These are phyloP conservation scores for Corythucha ciliata DNA, from an alignment of 2,888 invertebrate species.

Conservation along the genomic window DNA sequence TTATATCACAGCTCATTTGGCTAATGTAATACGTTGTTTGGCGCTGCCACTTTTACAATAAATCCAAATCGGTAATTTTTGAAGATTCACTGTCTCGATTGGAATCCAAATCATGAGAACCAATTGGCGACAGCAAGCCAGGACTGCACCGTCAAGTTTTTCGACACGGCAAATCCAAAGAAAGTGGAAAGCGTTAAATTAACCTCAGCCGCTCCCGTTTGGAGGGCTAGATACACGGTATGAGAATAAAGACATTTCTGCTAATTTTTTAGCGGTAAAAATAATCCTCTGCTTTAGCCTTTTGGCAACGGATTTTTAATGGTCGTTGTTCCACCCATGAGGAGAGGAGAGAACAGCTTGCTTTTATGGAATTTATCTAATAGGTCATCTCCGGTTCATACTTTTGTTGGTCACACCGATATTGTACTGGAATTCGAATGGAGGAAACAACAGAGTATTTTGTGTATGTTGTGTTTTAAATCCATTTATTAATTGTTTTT, in stretches of 20 bases:
- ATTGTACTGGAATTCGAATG: constrained; percentile 92
- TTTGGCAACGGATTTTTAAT: constrained; percentile 88
- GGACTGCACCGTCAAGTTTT: constrained; percentile 90
- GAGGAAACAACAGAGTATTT: constrained; percentile 55
- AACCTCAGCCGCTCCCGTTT: constrained; percentile 77
- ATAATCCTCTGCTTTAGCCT: constrained; percentile 45
- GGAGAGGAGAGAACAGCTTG: constrained; percentile 76
- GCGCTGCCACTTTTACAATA: neutral
- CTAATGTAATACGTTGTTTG: constrained; percentile 43
- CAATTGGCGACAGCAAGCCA: constrained; percentile 87
- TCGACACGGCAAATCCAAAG: constrained; percentile 77
- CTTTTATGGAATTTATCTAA: constrained; percentile 64
- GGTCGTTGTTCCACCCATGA: constrained; percentile 82
- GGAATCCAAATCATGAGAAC: constrained; percentile 79
- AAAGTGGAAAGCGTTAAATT: constrained; percentile 76
- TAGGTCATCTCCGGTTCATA: constrained; percentile 67
- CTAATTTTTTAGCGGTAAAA: neutral
- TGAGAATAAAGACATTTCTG: constrained; percentile 31
- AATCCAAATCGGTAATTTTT: constrained; percentile 26
- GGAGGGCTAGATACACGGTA: constrained; percentile 84
- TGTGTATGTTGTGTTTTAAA: neutral
- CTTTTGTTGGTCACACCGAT: constrained; percentile 89
- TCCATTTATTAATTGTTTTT: constrained; percentile 10
- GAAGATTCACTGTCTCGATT: constrained; percentile 87
- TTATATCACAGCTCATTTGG: constrained; percentile 86